These are phyloP conservation scores for Hoplostethus atlanticus DNA, from an alignment of 2,797 vertebrate species.

Conservation along the genomic window DNA sequence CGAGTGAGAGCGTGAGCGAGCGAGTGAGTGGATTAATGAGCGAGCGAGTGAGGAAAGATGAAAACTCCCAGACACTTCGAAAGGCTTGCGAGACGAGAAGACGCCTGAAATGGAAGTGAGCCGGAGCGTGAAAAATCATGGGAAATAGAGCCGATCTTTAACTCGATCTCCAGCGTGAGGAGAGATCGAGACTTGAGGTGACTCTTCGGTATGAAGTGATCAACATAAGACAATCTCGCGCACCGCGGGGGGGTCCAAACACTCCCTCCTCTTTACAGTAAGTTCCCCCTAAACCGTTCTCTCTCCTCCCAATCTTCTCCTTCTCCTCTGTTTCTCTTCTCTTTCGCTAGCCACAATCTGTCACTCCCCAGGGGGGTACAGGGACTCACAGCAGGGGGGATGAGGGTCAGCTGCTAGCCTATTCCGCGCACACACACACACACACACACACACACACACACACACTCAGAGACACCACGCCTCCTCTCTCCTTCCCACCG, in stretches of 20 bases:
- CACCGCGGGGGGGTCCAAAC: slow-evolving; percentile 52
- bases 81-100: slow-evolving; percentile 22
- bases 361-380: slow-evolving; percentile 54
- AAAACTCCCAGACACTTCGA: slow-evolving; percentile 18
- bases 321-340: slow-evolving; percentile 52
- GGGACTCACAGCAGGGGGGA: slow-evolving; percentile 53
- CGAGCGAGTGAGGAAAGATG: slow-evolving; percentile 8
- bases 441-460: slow-evolving; percentile 18
- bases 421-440: slow-evolving; percentile 37
- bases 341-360: slow-evolving; percentile 66
- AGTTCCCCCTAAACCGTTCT: slow-evolving; percentile 55
- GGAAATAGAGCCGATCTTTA: slow-evolving; percentile 30
- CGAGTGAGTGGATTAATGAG: neutral
- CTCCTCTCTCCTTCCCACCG: neutral
- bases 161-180: slow-evolving; percentile 31
- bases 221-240: slow-evolving; percentile 63
- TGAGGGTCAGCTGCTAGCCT: slow-evolving; percentile 54
- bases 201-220: slow-evolving; percentile 59
- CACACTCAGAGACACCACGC: slow-evolving; percentile 11
- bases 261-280: slow-evolving; percentile 46
- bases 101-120: slow-evolving; percentile 17
- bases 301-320: slow-evolving; percentile 51
- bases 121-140: slow-evolving; percentile 11
- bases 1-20: neutral
- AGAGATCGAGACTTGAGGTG: slow-evolving; percentile 49